Evolutionary conservation across 2,888 invertebrate genomes (phyloP).

Genomic region (Adineta ricciae): DNA sequence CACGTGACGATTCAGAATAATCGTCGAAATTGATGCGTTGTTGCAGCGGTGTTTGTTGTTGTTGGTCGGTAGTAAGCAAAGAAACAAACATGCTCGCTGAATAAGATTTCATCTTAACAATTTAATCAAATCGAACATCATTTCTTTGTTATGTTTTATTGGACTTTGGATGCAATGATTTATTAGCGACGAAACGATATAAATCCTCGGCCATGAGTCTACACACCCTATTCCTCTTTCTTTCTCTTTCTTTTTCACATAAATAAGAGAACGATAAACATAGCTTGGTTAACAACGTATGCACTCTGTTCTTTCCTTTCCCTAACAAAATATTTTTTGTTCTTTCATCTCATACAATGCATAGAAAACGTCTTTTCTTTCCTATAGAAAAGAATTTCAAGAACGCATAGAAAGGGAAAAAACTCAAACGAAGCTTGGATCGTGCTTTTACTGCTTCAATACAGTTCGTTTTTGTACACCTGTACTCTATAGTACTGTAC

Average conservation of each 20-base stretch:
- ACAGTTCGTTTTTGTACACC: too few relatives aligned
- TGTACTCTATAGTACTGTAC: too few relatives aligned
- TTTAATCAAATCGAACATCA: background rate
- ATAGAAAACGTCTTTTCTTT: too few relatives aligned
- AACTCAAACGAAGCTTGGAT: too few relatives aligned
- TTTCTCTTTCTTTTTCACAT: background rate
- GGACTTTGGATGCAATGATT: constrained; percentile 4
- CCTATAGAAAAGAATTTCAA: too few relatives aligned
- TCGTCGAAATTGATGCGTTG: background rate
- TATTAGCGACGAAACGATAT: background rate
- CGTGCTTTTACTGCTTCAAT: too few relatives aligned
- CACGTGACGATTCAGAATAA: background rate
- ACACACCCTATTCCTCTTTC: background rate
- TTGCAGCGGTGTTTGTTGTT: background rate
- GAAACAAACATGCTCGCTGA: background rate
- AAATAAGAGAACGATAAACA: background rate
- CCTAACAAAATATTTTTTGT: background rate
- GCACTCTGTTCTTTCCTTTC: background rate
- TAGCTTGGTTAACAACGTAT: background rate
- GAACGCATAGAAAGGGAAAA: too few relatives aligned
- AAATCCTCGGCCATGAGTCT: background rate
- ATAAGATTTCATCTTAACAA: background rate
- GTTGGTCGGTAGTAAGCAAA: background rate
- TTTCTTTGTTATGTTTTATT: background rate
- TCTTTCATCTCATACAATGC: background rate